Percentiles rank a stretch among this genome's conserved stretches.
These are phyloP conservation scores for Cetonia aurata DNA, from an alignment of 2,888 invertebrate species.

Conservation along the genomic window DNA sequence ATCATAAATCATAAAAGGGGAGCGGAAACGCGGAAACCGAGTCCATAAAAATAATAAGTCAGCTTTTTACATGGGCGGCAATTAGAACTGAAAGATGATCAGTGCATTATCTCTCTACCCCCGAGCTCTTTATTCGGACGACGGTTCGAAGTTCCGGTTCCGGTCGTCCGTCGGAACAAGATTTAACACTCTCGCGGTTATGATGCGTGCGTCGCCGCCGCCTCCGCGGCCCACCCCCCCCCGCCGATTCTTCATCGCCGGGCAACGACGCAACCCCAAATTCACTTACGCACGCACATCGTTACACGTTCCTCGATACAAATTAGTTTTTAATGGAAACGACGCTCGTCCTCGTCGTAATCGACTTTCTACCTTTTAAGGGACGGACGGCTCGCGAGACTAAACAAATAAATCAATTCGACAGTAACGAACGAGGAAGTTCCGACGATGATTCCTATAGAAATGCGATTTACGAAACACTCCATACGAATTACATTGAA, in stretches of 20 bases:
- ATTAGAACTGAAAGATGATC: slow-evolving; percentile 66
- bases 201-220: slow-evolving; percentile 60
- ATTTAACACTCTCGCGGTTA: slow-evolving; percentile 66
- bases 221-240: slow-evolving; percentile 46
- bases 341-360: slow-evolving; percentile 14
- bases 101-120: slow-evolving; percentile 53
- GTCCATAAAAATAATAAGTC: slow-evolving; percentile 58
- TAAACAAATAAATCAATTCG: slow-evolving; percentile 37
- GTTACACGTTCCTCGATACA: slow-evolving; percentile 40
- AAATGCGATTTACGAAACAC: slow-evolving; percentile 11
- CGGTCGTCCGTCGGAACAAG: slow-evolving; percentile 67
- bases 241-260: slow-evolving; percentile 15
- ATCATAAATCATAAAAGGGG: slow-evolving; percentile 49
- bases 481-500: slow-evolving; percentile 9
- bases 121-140: slow-evolving; percentile 65
- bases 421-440: slow-evolving; percentile 26
- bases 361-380: slow-evolving; percentile 29
- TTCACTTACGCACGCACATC: slow-evolving; percentile 44
- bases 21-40: slow-evolving; percentile 55
- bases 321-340: slow-evolving; percentile 45
- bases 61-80: slow-evolving; percentile 58
- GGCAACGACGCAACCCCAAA: slow-evolving; percentile 35
- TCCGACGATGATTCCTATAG: slow-evolving; percentile 1
- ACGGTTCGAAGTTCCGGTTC: slow-evolving; percentile 67
- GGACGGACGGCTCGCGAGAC: background rate